Evolutionary conservation across 2,888 invertebrate species (phyloP).

Genomic region (Orchesella flavescens): DNA sequence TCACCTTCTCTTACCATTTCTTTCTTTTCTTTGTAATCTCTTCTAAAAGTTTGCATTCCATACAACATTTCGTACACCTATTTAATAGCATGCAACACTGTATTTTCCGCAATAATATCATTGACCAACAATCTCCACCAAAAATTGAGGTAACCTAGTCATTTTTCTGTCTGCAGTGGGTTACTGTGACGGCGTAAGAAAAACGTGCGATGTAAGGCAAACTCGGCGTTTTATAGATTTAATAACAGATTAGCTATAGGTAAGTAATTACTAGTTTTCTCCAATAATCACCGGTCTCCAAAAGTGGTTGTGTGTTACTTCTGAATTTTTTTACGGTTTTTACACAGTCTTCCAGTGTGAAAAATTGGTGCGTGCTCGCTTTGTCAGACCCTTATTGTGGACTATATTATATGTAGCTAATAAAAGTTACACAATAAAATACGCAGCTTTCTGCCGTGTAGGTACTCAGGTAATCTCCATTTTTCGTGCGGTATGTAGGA

Average conservation of each 20-base stretch:
- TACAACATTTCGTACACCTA: too few species aligned
- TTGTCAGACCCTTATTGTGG: slow-evolving; percentile 25
- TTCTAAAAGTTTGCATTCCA: too few species aligned
- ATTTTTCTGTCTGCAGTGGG: slow-evolving; percentile 22
- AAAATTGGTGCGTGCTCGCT: slow-evolving; percentile 43
- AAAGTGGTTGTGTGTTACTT: slow-evolving; percentile 32
- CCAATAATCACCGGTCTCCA: slow-evolving; percentile 49
- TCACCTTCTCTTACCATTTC: too few species aligned
- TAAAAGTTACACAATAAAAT: neutral
- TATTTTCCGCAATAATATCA: too few species aligned
- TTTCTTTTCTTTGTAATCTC: too few species aligned
- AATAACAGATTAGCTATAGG: slow-evolving; percentile 61
- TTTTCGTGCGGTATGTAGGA: neutral
- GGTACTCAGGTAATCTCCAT: neutral
- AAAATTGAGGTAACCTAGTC: neutral
- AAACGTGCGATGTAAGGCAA: slow-evolving; percentile 46
- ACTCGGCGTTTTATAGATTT: slow-evolving; percentile 51
- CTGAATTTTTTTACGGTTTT: slow-evolving; percentile 13
- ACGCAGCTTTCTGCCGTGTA: neutral
- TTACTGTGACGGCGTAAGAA: slow-evolving; percentile 45
- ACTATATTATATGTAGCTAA: slow-evolving; percentile 4
- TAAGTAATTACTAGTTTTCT: slow-evolving; percentile 60
- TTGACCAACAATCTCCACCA: neutral
- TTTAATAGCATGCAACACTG: too few species aligned
- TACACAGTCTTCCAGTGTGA: slow-evolving; percentile 19